A percentile compares a stretch with the other conserved stretches of the same genome.
Evolutionary conservation across 2,113 vertebrate genomes (phyloP).

Genomic region (zebrafish (Danio rerio)): DNA sequence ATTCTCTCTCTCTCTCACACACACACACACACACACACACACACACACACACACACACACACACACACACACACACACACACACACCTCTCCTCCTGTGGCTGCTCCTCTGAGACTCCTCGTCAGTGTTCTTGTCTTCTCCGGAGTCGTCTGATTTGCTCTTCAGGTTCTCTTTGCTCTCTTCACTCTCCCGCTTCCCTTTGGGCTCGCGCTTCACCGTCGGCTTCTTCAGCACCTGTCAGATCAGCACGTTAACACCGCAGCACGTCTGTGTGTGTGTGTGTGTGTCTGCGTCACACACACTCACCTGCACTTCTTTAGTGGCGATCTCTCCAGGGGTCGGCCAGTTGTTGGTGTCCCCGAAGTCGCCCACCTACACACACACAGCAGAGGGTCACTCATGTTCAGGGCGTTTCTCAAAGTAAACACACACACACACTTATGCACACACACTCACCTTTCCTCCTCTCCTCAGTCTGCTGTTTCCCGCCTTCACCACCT

Average conservation of each 20-base stretch:
- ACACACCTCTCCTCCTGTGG: constrained; percentile 89
- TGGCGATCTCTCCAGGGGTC: constrained; percentile 96
- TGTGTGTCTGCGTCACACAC: too few relatives aligned
- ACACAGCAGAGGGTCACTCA: neutral
- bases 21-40: too few relatives aligned
- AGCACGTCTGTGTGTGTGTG: constrained; percentile 34
- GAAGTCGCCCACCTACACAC: constrained; percentile 90
- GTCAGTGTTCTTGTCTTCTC: constrained; percentile 94
- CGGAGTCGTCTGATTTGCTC: constrained; percentile 93
- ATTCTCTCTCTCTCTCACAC: too few relatives aligned
- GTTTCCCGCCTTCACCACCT: constrained; percentile 92
- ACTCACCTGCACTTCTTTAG: constrained; percentile 92
- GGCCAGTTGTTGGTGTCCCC: constrained; percentile 97
- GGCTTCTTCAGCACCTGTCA: constrained; percentile 80
- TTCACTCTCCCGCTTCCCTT: constrained; percentile 92
- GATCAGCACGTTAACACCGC: constrained; percentile 49
- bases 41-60: too few relatives aligned
- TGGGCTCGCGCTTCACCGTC: constrained; percentile 85
- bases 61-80: too few relatives aligned
- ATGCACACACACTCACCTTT: constrained; percentile 83
- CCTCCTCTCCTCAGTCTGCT: constrained; percentile 87
- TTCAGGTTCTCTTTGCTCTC: constrained; percentile 94
- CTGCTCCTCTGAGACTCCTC: constrained; percentile 91
- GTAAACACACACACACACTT: neutral
- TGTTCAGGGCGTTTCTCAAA: neutral